These are phyloP conservation scores for Phasianus colchicus DNA, from an alignment of 2,113 vertebrate species.

Conservation along the genomic window DNA sequence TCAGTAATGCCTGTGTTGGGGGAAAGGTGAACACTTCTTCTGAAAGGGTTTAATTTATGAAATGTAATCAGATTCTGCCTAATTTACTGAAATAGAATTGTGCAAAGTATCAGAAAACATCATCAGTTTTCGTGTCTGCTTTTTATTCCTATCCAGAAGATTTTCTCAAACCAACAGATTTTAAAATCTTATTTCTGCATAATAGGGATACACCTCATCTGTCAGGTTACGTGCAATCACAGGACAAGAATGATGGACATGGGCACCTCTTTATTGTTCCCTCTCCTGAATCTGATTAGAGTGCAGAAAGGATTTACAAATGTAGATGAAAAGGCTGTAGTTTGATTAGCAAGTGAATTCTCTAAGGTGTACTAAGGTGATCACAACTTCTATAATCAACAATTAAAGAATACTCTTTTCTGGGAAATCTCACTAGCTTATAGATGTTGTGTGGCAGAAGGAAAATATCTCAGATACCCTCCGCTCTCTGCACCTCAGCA, in stretches of 20 bases:
- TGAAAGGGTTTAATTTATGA: background rate
- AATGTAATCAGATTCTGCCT: background rate
- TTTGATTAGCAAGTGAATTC: background rate
- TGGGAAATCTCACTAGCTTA: background rate
- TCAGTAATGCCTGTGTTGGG: background rate
- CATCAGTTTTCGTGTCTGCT: background rate
- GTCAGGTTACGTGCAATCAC: accelerated
- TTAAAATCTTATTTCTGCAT: background rate
- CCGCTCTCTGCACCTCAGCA: background rate
- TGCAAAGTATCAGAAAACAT: background rate
- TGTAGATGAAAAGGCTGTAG: background rate
- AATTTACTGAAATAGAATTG: background rate
- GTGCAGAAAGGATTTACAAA: background rate
- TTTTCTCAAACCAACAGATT: background rate
- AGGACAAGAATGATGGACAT: background rate
- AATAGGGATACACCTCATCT: background rate
- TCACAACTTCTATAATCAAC: background rate
- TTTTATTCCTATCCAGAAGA: background rate
- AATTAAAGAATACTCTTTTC: background rate
- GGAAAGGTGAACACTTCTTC: background rate
- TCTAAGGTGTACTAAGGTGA: background rate
- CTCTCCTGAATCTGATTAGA: background rate
- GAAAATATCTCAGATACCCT: background rate
- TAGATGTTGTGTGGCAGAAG: background rate
- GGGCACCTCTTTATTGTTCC: background rate